Conservation (phyloP, 2,797 vertebrate species). For the Lemur catta region DNA sequence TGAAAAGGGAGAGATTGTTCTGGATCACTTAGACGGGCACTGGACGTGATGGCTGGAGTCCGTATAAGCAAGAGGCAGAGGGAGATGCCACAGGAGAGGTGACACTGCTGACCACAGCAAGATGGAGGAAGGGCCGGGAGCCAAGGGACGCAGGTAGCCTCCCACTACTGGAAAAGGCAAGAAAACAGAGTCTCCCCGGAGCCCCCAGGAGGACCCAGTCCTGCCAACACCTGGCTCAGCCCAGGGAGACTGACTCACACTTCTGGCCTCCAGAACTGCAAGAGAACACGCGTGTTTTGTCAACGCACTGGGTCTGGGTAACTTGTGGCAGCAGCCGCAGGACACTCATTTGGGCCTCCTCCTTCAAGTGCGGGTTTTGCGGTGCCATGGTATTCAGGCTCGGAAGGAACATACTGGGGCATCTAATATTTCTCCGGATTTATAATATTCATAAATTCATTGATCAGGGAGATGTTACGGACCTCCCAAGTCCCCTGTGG, state of each 20-base stretch:
- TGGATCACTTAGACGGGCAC: background rate
- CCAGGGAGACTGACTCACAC: background rate
- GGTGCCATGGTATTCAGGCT: rapidly evolving
- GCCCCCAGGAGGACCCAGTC: background rate
- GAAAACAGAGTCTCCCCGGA: background rate
- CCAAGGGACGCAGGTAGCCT: rapidly evolving
- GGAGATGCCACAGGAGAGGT: background rate
- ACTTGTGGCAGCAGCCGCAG: rapidly evolving
- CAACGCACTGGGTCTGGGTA: rapidly evolving
- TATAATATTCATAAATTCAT: background rate
- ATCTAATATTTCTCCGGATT: background rate
- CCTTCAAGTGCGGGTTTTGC: rapidly evolving
- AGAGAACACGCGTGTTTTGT: background rate
- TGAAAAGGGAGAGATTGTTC: background rate
- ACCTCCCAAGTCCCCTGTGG: rapidly evolving
- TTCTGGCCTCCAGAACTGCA: rapidly evolving
- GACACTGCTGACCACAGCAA: rapidly evolving
- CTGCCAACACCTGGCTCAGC: background rate
- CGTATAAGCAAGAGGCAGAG: background rate
- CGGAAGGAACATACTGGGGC: rapidly evolving
- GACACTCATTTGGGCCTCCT: rapidly evolving
- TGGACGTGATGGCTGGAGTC: rapidly evolving
- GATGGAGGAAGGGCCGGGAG: background rate
- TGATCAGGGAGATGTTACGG: rapidly evolving
- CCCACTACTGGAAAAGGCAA: rapidly evolving